Evolutionary conservation across 1,140 invertebrate species (phyloP).

Genomic region (Drosophila simulans): DNA sequence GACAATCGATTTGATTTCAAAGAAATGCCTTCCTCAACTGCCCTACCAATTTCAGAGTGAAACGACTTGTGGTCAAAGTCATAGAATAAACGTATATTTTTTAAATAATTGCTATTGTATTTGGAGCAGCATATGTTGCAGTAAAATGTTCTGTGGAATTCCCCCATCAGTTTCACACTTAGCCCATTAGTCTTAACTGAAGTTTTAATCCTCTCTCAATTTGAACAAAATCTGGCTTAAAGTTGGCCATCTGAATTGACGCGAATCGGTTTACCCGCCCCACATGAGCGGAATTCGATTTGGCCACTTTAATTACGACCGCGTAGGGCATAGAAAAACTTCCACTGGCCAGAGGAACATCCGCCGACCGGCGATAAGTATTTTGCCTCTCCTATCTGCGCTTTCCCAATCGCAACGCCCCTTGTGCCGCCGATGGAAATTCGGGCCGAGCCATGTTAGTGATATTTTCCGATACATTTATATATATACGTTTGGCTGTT

Average conservation of each 20-base stretch:
- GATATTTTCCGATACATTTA: conserved; percentile 25
- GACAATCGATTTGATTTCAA: conserved; percentile 66
- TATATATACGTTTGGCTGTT: conserved; percentile 18
- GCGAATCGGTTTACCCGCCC: conserved; percentile 21
- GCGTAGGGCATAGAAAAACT: conserved; percentile 51
- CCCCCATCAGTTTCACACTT: not conserved
- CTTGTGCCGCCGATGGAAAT: conserved; percentile 21
- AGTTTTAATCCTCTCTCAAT: conserved; percentile 39
- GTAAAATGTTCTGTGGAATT: too few relatives aligned
- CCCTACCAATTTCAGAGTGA: not conserved
- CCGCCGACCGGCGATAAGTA: conserved; percentile 50
- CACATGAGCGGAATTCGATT: conserved; percentile 38
- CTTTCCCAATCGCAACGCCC: conserved; percentile 13
- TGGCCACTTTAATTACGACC: conserved; percentile 53
- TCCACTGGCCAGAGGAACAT: conserved; percentile 21
- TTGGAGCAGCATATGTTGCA: too few relatives aligned
- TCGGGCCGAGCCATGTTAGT: conserved; percentile 42
- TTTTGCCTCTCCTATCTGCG: conserved; percentile 36
- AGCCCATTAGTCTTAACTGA: not conserved
- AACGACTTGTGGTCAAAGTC: not conserved
- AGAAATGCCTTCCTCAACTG: conserved; percentile 33
- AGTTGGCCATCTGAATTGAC: conserved; percentile 28
- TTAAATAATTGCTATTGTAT: too few relatives aligned
- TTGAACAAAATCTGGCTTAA: conserved; percentile 25
- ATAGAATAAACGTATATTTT: not conserved